Evolutionary conservation across 2,888 invertebrate genomes (phyloP), one percentile per base, ranked within the genome.

Genomic region (Drosophila multiciliata): DNA sequence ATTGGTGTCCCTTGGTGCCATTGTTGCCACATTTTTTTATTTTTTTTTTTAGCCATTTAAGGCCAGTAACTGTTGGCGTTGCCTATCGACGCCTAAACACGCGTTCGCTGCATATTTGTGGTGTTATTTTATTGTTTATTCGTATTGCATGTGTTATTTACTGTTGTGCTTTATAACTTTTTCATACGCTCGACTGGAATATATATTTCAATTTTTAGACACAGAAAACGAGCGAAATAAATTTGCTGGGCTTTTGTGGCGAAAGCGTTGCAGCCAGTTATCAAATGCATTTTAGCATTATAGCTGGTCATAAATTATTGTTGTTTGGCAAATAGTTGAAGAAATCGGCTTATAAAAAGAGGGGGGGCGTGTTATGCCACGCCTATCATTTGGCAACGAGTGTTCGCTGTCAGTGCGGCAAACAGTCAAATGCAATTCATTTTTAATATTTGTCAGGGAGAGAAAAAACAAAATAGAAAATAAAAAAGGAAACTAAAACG

Each of bases 251-350:
- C 82, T 80, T 84, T 83, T 85, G 78, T 78, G 59, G 40, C 23
- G 15, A 50, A 29, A 64, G 61, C 75, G 54, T 54, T 72, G 52
- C 66, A 49, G 29, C 62, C 73, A 67, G 88, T 80, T 87, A 87
- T 84, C 88, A 85, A 84, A 87, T 85, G 88, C 83, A 87, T 84
- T 84, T 83, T 85, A 79, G 86, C 83, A 85, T 85, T 84, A 87
- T 78, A 72, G 75, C 66, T 63, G 36, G 83, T 88, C 60, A 85
- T 84, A 84, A 84, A 86, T 88, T 79, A 86, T 86, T 79, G 67
- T 85, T 73, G 78, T 73, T 80, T 79, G 81, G 66, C 73, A 80
- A 82, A 85, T 78, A 78, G 64, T 59, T 65, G 49, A 78, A 73
- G 86, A 83, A 83, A 85, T 83, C 85, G 87, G 83, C 87, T 85